These are phyloP conservation scores for Ips nitidus DNA, from an alignment of 1,140 invertebrate species.

Conservation along the genomic window DNA sequence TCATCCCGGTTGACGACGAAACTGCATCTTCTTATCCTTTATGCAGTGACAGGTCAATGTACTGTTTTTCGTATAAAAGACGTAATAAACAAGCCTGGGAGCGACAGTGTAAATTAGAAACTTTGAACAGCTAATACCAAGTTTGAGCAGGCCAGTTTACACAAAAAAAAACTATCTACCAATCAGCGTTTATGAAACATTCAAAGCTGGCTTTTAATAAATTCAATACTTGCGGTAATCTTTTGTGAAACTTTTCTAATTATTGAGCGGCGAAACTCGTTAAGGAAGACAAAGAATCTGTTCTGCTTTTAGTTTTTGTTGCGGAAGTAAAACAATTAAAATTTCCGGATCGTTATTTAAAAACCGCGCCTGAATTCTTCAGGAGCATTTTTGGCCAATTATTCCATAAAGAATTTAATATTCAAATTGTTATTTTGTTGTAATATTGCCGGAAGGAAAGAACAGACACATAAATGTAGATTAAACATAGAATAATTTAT, in stretches of 20 bases:
- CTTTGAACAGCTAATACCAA: not conserved
- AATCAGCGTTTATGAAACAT: not conserved
- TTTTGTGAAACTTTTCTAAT: constrained; percentile 1
- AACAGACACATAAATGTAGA: too few relatives aligned
- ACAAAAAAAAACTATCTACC: constrained; percentile 2
- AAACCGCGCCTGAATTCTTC: too few relatives aligned
- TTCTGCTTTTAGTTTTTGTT: not conserved
- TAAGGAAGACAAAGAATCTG: constrained; percentile 1
- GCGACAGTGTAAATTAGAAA: not conserved
- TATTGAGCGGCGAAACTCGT: not conserved
- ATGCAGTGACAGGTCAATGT: too few relatives aligned
- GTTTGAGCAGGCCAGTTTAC: not conserved
- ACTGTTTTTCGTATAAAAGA: too few relatives aligned
- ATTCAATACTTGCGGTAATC: constrained; percentile 6
- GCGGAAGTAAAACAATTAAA: not conserved
- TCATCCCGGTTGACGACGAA: too few relatives aligned
- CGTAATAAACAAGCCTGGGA: too few relatives aligned
- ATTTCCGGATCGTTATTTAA: not conserved
- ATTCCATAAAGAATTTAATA: too few relatives aligned
- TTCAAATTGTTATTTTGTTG: too few relatives aligned
- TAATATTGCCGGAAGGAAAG: too few relatives aligned
- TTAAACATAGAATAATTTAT: too few relatives aligned
- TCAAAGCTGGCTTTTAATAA: not conserved
- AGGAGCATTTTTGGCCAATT: too few relatives aligned
- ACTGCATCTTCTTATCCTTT: too few relatives aligned